Evolutionary conservation across 2,888 invertebrate genomes (phyloP).

Genomic region (Polydrusus pterygomalis): DNA sequence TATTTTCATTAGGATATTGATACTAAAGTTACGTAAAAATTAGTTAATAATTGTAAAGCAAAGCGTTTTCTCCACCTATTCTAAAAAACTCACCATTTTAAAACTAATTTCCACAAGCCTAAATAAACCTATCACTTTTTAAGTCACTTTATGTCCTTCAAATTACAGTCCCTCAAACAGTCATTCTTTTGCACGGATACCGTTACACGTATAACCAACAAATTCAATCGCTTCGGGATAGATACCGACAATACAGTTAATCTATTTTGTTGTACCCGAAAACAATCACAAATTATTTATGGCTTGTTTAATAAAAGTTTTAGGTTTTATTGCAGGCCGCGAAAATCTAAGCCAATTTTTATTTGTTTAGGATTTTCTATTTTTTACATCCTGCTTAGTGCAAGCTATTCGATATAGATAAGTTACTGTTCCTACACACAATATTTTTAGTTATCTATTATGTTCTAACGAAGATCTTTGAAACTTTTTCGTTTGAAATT

Average conservation of each 20-base stretch:
- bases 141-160: not conserved
- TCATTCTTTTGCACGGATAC: not conserved
- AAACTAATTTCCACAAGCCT: not conserved
- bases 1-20: too few relatives aligned
- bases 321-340: conserved; percentile 22
- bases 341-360: conserved; percentile 20
- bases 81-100: not conserved
- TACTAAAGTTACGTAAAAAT: too few relatives aligned
- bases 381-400: conserved; percentile 4
- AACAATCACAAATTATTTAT: conserved; percentile 32
- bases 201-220: not conserved
- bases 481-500: not conserved
- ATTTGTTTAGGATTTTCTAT: conserved; percentile 31
- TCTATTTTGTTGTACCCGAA: conserved; percentile 27
- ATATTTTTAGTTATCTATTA: not conserved
- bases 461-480: not conserved
- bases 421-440: not conserved
- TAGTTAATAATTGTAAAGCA: too few relatives aligned
- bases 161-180: not conserved
- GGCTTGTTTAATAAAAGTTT: conserved; percentile 28
- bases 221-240: not conserved
- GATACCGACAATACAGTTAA: conserved; percentile 23
- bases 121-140: not conserved
- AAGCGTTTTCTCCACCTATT: too few relatives aligned
- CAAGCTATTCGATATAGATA: not conserved